phyloP scores from a whole-genome alignment of 2,797 vertebrate species.

The Anableps anableps region DNA sequence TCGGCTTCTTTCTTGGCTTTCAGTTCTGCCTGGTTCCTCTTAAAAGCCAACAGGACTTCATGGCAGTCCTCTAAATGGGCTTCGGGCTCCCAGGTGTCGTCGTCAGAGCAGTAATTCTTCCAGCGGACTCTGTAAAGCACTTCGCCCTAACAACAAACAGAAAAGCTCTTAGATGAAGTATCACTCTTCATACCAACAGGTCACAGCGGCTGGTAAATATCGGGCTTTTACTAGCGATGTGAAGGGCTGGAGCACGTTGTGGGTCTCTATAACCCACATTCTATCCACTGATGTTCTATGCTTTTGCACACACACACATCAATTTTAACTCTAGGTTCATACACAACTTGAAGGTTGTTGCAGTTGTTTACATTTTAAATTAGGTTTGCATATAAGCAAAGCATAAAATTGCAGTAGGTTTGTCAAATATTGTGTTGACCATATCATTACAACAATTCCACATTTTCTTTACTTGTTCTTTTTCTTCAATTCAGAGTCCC shows the following conservation, averaged over 20 bases:
- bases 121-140: constrained; percentile 94
- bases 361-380: background rate
- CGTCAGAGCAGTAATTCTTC: constrained; percentile 96
- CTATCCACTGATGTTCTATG: too few relatives aligned
- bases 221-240: background rate
- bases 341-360: background rate
- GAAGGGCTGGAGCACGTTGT: too few relatives aligned
- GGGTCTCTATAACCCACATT: too few relatives aligned
- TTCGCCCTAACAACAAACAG: constrained; percentile 83
- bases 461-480: too few relatives aligned
- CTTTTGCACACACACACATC: too few relatives aligned
- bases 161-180: background rate
- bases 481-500: too few relatives aligned
- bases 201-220: background rate
- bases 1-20: constrained; percentile 87
- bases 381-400: background rate
- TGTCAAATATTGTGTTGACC: background rate
- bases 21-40: constrained; percentile 82
- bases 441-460: too few relatives aligned
- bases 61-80: constrained; percentile 94
- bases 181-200: background rate
- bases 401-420: background rate
- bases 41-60: constrained; percentile 93
- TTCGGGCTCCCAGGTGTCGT: constrained; percentile 98
- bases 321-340: too few relatives aligned